Percentiles rank a stretch among this genome's conserved stretches.
Conservation (phyloP, 2,888 invertebrate genomes). For the Tenthredo distinguenda region DNA sequence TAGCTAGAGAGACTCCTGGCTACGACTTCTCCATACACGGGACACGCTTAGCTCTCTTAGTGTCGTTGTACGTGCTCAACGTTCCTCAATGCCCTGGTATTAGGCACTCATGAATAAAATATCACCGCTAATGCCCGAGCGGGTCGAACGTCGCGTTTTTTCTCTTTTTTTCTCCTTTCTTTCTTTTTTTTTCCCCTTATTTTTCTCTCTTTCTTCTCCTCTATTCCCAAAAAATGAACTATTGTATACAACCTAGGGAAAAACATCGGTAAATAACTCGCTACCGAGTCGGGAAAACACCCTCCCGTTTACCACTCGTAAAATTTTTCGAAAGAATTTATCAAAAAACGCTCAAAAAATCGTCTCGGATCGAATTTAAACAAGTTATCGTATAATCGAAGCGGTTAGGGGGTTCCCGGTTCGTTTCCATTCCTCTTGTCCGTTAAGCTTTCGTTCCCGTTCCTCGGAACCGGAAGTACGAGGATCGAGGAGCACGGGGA, state of each 20-base stretch:
- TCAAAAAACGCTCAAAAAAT: background rate
- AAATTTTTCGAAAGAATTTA: background rate
- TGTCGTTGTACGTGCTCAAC: conserved; percentile 10
- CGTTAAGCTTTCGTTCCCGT: conserved; percentile 13
- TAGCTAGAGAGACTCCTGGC: conserved; percentile 67
- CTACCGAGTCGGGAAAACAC: background rate
- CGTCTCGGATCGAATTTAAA: background rate
- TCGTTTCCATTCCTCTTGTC: conserved; percentile 18
- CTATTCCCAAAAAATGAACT: conserved; percentile 64
- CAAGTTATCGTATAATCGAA: background rate
- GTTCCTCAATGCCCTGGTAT: conserved; percentile 36
- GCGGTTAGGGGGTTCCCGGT: background rate
- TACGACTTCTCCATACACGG: conserved; percentile 57
- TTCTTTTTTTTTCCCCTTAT: background rate
- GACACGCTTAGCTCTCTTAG: conserved; percentile 60
- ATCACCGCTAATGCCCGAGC: conserved; percentile 76
- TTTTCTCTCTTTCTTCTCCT: background rate
- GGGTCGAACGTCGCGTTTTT: conserved; percentile 74
- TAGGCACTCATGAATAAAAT: conserved; percentile 76
- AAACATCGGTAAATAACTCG: conserved; percentile 71
- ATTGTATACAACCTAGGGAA: conserved; percentile 66
- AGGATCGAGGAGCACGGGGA: conserved; percentile 48
- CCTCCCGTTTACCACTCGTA: background rate
- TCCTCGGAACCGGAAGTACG: conserved; percentile 65
- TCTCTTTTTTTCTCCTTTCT: conserved; percentile 54